Base-by-base conservation (phyloP, 2,797 vertebrate genomes). In the Discoglossus pictus region DNA sequence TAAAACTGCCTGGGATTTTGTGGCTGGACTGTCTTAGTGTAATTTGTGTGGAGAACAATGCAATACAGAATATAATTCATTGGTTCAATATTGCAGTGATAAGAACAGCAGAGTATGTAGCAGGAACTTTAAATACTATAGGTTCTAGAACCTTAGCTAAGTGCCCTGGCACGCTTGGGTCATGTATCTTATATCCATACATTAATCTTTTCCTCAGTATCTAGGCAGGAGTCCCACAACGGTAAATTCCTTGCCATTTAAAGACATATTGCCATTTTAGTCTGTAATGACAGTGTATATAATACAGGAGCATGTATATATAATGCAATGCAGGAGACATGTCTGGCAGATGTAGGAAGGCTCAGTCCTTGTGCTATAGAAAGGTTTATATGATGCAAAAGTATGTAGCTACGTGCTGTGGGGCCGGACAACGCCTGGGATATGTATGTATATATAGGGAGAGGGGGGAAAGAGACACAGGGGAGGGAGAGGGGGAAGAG, bases 201-300 rank as follows among this genome's bases (percentile, higher is more conserved):
- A 21, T 53, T 36, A 44, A 46, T 46, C 65, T 54, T 52, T 60
- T 36, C 56, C 27, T 53, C 39, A 15, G 47, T 39, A 31, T 21
- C 20, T 25, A 31, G 44, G 8, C 27, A 46, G n/a, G 18, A 43
- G 16, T 18, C 36, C 53, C 10, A 21, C 43, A 24, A 13, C 15
- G 9, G 27, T 17, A 43, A 53, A 61, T 68, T 61, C 65, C 65
- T 61, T 61, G 36, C 65, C 65, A 53, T 68, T 52, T 68, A 68
- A 68, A 68, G 65, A 34, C 55, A 68, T 52, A 68, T 53, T 25
- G 20, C 25, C 27, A 16, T 1, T 12, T 2, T 9, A 7, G 7
- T 9, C 12, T 3, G 1, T 9, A 5, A 11, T 35, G n/a, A 42
- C 7, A 34, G 46, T 6, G 31, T 27, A 11, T 20, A 16, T 38